These are phyloP conservation scores for Sphinx pinastri DNA, from an alignment of 2,888 invertebrate genomes.

Conservation along the genomic window DNA sequence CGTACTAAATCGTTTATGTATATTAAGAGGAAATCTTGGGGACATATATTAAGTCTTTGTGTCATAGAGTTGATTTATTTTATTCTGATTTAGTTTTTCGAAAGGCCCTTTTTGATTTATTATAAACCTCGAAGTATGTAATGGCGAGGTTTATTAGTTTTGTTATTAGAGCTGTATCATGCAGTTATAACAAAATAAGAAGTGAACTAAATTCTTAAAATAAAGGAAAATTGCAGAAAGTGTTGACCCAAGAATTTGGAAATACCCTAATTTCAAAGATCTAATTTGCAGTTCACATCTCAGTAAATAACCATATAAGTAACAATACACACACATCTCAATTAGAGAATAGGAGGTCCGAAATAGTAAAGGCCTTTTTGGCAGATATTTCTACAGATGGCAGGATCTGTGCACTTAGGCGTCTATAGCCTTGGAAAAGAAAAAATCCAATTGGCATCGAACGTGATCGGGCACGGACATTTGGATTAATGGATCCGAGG, in stretches of 20 bases:
- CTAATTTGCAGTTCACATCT: neutral
- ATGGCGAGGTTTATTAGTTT: neutral
- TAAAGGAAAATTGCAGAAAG: too few species aligned
- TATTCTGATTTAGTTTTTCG: neutral
- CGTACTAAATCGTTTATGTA: constrained; percentile 27
- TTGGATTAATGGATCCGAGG: constrained; percentile 53
- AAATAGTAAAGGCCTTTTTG: constrained; percentile 35
- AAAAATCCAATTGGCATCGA: constrained; percentile 48
- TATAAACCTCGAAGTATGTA: too few species aligned
- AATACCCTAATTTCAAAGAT: too few species aligned
- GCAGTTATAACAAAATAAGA: too few species aligned
- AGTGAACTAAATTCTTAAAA: too few species aligned
- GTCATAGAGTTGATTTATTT: neutral
- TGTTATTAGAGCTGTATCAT: neutral
- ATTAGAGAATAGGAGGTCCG: constrained; percentile 27
- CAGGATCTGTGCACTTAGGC: constrained; percentile 21
- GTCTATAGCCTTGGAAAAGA: constrained; percentile 33
- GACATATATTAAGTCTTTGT: constrained; percentile 3
- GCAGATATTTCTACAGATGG: constrained; percentile 31
- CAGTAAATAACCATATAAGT: neutral
- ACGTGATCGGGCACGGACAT: constrained; percentile 51
- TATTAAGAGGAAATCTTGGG: constrained; percentile 3
- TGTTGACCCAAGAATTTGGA: too few species aligned
- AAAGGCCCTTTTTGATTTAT: neutral
- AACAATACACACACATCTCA: constrained; percentile 1